Base-by-base conservation (phyloP, 2,113 vertebrate species). In the Pachypanchax playfairii region DNA sequence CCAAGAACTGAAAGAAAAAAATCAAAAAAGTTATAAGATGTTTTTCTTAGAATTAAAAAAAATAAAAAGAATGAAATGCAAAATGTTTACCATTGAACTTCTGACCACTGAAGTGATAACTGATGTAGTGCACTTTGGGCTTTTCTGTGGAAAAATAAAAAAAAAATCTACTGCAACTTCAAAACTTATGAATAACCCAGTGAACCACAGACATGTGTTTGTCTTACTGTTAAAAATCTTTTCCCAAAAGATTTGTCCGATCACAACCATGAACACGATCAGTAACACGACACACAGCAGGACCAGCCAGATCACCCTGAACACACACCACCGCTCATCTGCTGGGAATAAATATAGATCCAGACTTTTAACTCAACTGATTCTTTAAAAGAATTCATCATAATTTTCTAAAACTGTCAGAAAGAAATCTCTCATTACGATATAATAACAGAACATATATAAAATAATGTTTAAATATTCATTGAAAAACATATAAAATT, bases 231-330 rank as follows among this genome's bases (percentile, higher is more conserved):
- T 7, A 5, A 28, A 6, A 10, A 0, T 1, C 38, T 8, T 61
- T 4, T 3, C 33, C 20, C 24, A 3, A 52, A 64, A 70, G 54
- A 87, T 65, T 50, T 73, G 22, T 41, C 62, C 20, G 1, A 85
- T 26, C 54, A 85, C 52, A 43, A 17, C 8, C 1, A 25, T 63
- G 20, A 78, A 17, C 5, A 82, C 28, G 48, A 38, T 39, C 57
- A 90, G 67, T 62, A 88, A 33, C 31, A 80, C 26, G 35, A 84
- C 35, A 39, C 77, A 67, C 56, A 88, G 48, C 39, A 90, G 79
- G 70, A 43, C 67, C 71, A 90, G 36, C 79, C 86, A 90, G 55
- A 76, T 24, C 38, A 58, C 70, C 56, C 57, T 76, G 56, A 78
- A 47, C 29, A 41, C 2, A 60, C 59, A 65, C n/a, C 10, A 13